Percentiles rank a stretch among this genome's conserved stretches.
Evolutionary conservation across 2,797 vertebrate species (phyloP).

Genomic region (Tinamus major): DNA sequence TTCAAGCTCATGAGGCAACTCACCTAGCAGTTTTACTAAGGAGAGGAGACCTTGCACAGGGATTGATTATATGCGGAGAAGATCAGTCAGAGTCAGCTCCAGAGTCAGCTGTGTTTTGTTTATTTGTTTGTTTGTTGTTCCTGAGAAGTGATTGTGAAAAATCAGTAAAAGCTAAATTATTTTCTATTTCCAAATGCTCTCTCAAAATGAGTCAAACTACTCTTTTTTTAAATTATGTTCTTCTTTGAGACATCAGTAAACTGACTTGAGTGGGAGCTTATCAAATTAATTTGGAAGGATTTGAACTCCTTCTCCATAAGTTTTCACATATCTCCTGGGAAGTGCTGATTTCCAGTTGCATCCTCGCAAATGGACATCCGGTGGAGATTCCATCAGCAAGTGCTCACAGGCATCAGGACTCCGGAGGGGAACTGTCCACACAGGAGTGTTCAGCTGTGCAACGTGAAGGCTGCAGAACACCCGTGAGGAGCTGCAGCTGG

Average conservation of each 20-base stretch:
- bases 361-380: neutral
- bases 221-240: neutral
- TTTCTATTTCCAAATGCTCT: neutral
- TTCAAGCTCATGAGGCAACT: neutral
- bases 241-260: neutral
- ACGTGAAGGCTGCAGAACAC: neutral
- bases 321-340: neutral
- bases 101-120: neutral
- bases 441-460: neutral
- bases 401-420: neutral
- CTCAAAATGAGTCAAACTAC: neutral
- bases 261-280: neutral
- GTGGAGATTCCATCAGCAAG: neutral
- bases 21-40: neutral
- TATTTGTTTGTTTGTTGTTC: neutral
- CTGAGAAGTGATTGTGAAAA: neutral
- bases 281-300: neutral
- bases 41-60: neutral
- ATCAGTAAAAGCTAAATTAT: neutral
- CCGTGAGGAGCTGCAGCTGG: neutral
- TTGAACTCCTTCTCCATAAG: neutral
- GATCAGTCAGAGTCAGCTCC: neutral
- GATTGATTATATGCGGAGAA: neutral
- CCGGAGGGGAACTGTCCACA: neutral
- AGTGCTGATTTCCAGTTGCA: neutral